Evolutionary conservation across 2,888 invertebrate species (phyloP).

Genomic region (Sussaba pulchella): DNA sequence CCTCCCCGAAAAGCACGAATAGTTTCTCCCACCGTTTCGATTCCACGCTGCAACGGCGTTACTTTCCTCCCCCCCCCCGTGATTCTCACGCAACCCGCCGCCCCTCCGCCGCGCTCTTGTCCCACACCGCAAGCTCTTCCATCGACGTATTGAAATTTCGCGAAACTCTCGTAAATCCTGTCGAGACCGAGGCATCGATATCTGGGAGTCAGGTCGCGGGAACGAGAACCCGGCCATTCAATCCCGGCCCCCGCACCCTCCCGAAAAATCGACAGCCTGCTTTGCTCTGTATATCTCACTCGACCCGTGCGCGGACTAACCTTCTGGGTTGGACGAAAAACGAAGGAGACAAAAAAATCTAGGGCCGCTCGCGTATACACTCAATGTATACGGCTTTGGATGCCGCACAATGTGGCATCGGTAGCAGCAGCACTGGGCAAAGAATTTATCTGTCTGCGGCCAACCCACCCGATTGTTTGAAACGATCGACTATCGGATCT

Average conservation of each 20-base stretch:
- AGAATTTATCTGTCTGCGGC: conserved; percentile 55
- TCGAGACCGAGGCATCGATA: conserved; percentile 66
- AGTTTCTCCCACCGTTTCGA: background rate
- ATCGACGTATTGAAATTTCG: conserved; percentile 61
- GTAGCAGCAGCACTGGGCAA: conserved; percentile 15
- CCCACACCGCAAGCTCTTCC: background rate
- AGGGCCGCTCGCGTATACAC: no score
- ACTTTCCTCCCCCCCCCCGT: conserved; percentile 47
- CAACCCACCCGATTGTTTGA: conserved; percentile 48
- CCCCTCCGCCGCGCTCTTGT: background rate
- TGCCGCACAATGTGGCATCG: background rate
- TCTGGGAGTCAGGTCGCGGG: conserved; percentile 43
- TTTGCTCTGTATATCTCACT: conserved; percentile 37
- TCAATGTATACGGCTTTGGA: background rate
- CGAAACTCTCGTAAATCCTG: conserved; percentile 65
- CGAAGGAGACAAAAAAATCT: no score
- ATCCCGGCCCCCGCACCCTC: conserved; percentile 51
- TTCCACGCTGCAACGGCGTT: conserved; percentile 13
- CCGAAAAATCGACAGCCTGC: conserved; percentile 55
- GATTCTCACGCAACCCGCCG: background rate
- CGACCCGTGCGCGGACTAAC: conserved; percentile 22
- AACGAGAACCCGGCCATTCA: conserved; percentile 60
- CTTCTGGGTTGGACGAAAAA: background rate
- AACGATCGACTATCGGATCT: conserved; percentile 45
- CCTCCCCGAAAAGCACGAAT: background rate